Percentiles rank a stretch among this genome's conserved stretches.
Evolutionary conservation across 2,888 invertebrate species (phyloP).

Genomic region (Drosophila setosimentum): DNA sequence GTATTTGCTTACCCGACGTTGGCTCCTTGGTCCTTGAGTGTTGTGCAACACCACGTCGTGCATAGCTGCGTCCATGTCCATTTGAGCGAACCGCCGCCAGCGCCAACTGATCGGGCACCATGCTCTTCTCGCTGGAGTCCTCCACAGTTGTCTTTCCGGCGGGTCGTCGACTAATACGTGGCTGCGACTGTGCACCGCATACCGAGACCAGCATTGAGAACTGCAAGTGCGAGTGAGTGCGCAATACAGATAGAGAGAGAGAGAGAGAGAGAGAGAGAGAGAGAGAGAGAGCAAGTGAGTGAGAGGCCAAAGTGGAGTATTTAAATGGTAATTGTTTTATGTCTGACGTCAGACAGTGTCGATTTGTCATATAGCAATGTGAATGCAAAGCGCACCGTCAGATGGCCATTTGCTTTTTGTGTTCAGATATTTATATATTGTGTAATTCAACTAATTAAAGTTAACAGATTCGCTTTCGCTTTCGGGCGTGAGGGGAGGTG

Average conservation of each 20-base stretch:
- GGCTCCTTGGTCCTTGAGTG: slow-evolving; percentile 57
- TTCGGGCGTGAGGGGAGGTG: slow-evolving; percentile 22
- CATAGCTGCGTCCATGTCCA: slow-evolving; percentile 53
- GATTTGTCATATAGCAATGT: slow-evolving; percentile 22
- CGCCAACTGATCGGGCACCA: slow-evolving; percentile 80
- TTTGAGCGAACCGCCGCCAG: slow-evolving; percentile 77
- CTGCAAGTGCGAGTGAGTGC: slow-evolving; percentile 29
- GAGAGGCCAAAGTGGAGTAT: slow-evolving; percentile 13
- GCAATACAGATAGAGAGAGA: neutral
- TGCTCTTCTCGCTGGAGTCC: slow-evolving; percentile 66
- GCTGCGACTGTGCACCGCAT: slow-evolving; percentile 40
- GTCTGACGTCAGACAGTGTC: slow-evolving; percentile 14
- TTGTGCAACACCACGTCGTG: slow-evolving; percentile 61
- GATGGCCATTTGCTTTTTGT: slow-evolving; percentile 32
- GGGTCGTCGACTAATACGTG: slow-evolving; percentile 73
- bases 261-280: neutral
- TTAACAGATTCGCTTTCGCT: slow-evolving; percentile 74
- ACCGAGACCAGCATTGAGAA: slow-evolving; percentile 24
- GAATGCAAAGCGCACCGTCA: slow-evolving; percentile 37
- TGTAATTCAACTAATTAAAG: slow-evolving; percentile 77
- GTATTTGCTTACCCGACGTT: slow-evolving; percentile 39
- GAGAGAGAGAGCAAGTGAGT: neutral
- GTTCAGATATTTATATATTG: slow-evolving; percentile 12
- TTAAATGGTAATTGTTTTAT: slow-evolving; percentile 35
- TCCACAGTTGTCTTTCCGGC: slow-evolving; percentile 58